Percentiles rank a stretch among this genome's conserved stretches.
phyloP scores from a whole-genome alignment of 2,797 vertebrate genomes.

The Falco biarmicus region DNA sequence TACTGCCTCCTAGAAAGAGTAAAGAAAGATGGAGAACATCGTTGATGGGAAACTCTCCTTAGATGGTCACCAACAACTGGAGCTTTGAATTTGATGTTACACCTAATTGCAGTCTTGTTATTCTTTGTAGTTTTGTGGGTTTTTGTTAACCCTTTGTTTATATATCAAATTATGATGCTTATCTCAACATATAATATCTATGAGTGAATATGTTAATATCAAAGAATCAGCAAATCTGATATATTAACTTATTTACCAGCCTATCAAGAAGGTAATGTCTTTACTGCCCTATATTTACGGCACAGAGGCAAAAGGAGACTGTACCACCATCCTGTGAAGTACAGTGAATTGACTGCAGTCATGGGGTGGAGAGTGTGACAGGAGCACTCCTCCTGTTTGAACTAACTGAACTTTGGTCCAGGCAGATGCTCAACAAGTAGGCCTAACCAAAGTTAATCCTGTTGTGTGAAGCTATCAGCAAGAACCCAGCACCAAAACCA shows the following conservation, averaged over 20 bases:
- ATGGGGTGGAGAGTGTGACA: too few relatives aligned
- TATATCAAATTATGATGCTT: neutral
- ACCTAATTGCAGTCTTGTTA: neutral
- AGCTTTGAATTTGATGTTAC: neutral
- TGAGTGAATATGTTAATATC: neutral
- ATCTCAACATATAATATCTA: neutral
- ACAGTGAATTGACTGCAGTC: too few relatives aligned
- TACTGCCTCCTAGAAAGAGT: neutral
- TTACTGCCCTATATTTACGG: neutral
- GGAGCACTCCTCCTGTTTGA: too few relatives aligned
- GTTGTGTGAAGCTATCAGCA: too few relatives aligned
- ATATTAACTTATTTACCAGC: neutral
- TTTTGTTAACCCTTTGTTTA: neutral
- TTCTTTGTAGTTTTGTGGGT: neutral
- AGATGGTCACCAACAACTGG: neutral
- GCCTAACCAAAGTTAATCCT: too few relatives aligned
- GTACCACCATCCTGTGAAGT: neutral
- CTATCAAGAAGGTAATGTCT: neutral
- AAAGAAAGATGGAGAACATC: neutral
- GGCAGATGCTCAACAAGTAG: too few relatives aligned
- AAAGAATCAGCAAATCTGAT: neutral
- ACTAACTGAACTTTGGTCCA: too few relatives aligned
- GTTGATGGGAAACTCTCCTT: neutral
- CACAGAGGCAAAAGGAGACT: neutral
- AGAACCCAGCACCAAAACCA: too few relatives aligned